These are phyloP conservation scores for Bucorvus abyssinicus DNA, from an alignment of 2,797 vertebrate genomes.

Conservation along the genomic window DNA sequence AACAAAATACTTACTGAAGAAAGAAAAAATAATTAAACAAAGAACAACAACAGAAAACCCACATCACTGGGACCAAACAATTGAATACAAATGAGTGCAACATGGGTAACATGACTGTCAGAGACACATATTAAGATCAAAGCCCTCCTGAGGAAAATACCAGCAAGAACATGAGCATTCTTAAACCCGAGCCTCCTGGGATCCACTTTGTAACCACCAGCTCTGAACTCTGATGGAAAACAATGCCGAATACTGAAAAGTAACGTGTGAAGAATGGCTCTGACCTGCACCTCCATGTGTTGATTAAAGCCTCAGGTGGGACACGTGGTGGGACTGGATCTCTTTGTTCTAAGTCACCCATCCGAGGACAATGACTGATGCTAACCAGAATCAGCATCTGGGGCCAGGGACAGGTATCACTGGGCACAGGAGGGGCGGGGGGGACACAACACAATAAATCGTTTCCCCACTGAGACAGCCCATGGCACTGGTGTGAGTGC, in stretches of 20 bases:
- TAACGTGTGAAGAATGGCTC: neutral
- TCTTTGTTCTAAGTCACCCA: neutral
- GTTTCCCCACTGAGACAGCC: neutral
- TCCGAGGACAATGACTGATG: neutral
- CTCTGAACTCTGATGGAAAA: constrained; percentile 15
- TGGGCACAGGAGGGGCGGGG: neutral
- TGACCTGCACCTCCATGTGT: fast-evolving
- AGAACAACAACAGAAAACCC: constrained; percentile 5
- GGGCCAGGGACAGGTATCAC: neutral
- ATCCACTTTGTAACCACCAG: constrained; percentile 20
- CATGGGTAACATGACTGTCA: constrained; percentile 1
- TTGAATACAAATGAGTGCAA: constrained; percentile 23
- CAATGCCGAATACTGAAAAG: neutral
- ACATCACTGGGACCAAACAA: constrained; percentile 16
- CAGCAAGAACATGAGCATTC: constrained; percentile 57
- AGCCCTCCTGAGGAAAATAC: constrained; percentile 27
- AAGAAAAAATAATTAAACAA: constrained; percentile 18
- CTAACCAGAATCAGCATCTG: neutral
- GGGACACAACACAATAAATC: neutral
- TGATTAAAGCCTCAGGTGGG: neutral
- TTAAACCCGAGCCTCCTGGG: constrained; percentile 15
- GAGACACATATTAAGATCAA: constrained; percentile 36
- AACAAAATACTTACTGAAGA: constrained; percentile 26
- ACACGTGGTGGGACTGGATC: neutral
- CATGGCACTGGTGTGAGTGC: neutral